Evolutionary conservation across 2,888 invertebrate genomes (phyloP).

Genomic region (Blastobasis lacticolella): DNA sequence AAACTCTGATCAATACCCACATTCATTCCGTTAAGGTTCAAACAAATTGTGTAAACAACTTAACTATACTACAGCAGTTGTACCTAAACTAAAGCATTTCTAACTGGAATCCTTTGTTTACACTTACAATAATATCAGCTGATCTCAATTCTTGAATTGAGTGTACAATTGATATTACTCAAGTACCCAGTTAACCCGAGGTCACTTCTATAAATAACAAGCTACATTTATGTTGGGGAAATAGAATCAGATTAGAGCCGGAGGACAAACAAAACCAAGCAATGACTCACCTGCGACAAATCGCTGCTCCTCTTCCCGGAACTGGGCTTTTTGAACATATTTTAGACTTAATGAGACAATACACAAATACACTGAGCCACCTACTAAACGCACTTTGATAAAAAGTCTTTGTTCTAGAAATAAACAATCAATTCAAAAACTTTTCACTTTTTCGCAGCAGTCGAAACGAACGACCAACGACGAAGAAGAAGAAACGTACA

Average conservation of each 20-base stretch:
- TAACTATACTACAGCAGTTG: no score
- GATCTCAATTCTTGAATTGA: slow-evolving; percentile 11
- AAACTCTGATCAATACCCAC: no score
- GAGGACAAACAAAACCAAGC: slow-evolving; percentile 34
- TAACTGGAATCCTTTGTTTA: slow-evolving; percentile 26
- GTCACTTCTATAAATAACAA: slow-evolving; percentile 20
- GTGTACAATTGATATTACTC: background rate
- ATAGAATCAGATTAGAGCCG: slow-evolving; percentile 10
- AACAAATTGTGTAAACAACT: no score
- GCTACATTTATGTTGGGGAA: slow-evolving; percentile 10
- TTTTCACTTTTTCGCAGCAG: background rate
- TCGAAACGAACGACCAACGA: no score
- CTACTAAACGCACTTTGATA: background rate
- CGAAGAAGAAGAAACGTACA: no score
- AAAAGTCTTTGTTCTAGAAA: slow-evolving; percentile 1
- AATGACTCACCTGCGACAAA: slow-evolving; percentile 71
- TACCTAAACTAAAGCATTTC: no score
- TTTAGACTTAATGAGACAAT: slow-evolving; percentile 2
- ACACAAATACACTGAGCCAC: no score
- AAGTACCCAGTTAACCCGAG: slow-evolving; percentile 5
- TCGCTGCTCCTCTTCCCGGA: slow-evolving; percentile 46
- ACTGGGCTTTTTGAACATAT: slow-evolving; percentile 50
- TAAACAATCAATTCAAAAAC: slow-evolving; percentile 1
- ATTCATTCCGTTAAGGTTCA: no score
- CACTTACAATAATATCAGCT: slow-evolving; percentile 27